phyloP scores from a whole-genome alignment of 2,888 invertebrate genomes.

The Marasmarcha lunaedactyla region DNA sequence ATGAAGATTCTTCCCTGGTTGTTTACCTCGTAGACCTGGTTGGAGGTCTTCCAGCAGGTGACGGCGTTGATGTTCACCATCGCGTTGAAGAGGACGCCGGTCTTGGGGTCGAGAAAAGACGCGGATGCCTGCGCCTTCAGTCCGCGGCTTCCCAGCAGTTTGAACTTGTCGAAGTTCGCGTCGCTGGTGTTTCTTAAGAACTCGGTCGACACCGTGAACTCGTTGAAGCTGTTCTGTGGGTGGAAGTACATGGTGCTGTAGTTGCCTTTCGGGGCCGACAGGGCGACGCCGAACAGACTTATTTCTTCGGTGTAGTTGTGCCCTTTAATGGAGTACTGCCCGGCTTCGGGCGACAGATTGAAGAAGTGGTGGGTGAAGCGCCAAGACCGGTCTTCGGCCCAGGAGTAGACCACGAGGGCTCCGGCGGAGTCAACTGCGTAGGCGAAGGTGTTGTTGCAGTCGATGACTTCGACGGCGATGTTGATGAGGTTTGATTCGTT shows the following conservation, averaged over 20 bases:
- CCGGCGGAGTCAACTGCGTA: slow-evolving; percentile 79
- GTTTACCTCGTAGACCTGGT: slow-evolving; percentile 74
- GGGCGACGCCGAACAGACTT: slow-evolving; percentile 80
- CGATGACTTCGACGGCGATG: slow-evolving; percentile 80
- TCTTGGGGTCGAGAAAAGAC: slow-evolving; percentile 77
- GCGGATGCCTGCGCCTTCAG: slow-evolving; percentile 80
- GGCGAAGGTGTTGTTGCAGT: slow-evolving; percentile 79
- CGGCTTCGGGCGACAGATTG: slow-evolving; percentile 77
- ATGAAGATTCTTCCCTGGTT: slow-evolving; percentile 80
- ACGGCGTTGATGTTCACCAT: slow-evolving; percentile 81
- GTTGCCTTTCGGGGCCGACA: slow-evolving; percentile 74
- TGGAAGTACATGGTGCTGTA: slow-evolving; percentile 83
- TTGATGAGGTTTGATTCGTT: slow-evolving; percentile 79
- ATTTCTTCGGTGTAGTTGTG: slow-evolving; percentile 81
- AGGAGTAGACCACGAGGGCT: slow-evolving; percentile 82
- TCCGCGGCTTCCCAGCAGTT: slow-evolving; percentile 76
- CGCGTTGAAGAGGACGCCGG: slow-evolving; percentile 81
- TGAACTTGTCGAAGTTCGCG: slow-evolving; percentile 75
- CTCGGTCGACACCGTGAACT: slow-evolving; percentile 80
- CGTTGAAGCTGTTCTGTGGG: slow-evolving; percentile 80
- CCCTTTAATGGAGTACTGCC: slow-evolving; percentile 79
- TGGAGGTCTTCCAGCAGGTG: slow-evolving; percentile 82
- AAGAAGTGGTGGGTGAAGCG: slow-evolving; percentile 78
- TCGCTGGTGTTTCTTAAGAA: slow-evolving; percentile 72
- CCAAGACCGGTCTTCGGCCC: slow-evolving; percentile 79